A percentile compares a stretch with the other conserved stretches of the same genome.
Evolutionary conservation across 53 echinoderm and acorn worm genomes (phyloP).

Genomic region (Crossaster papposus): DNA sequence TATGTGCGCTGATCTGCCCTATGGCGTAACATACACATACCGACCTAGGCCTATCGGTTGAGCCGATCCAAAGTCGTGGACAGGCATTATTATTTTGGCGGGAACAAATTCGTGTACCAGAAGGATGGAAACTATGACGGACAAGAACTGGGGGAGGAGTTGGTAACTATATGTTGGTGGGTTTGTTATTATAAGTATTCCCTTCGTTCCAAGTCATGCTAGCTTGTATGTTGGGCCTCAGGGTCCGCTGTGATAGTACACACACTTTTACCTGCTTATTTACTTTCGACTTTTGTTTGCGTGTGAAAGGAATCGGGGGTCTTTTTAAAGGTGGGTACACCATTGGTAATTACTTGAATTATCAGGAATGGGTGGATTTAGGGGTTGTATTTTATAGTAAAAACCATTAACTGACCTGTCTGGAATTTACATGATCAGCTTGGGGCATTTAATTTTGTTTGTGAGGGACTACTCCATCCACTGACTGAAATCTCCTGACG

Average conservation of each 20-base stretch:
- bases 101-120: slow-evolving; percentile 5
- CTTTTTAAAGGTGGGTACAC: no score
- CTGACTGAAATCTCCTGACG: background rate
- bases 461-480: no score
- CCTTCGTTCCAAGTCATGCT: slow-evolving; percentile 44
- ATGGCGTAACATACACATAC: background rate
- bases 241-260: background rate
- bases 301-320: slow-evolving; percentile 15
- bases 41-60: background rate
- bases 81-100: background rate
- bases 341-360: no score
- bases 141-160: slow-evolving; percentile 27
- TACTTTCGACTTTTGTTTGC: slow-evolving; percentile 31
- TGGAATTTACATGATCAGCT: no score
- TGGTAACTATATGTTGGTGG: slow-evolving; percentile 20
- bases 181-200: background rate
- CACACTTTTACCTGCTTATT: slow-evolving; percentile 12
- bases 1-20: background rate
- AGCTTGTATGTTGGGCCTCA: slow-evolving; percentile 20
- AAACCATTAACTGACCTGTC: no score
- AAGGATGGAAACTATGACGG: slow-evolving; percentile 11
- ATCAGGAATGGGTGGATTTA: no score
- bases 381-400: no score
- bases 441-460: no score
- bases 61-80: background rate